Evolutionary conservation across 2,888 invertebrate species (phyloP).

Genomic region (Troides aeacus): DNA sequence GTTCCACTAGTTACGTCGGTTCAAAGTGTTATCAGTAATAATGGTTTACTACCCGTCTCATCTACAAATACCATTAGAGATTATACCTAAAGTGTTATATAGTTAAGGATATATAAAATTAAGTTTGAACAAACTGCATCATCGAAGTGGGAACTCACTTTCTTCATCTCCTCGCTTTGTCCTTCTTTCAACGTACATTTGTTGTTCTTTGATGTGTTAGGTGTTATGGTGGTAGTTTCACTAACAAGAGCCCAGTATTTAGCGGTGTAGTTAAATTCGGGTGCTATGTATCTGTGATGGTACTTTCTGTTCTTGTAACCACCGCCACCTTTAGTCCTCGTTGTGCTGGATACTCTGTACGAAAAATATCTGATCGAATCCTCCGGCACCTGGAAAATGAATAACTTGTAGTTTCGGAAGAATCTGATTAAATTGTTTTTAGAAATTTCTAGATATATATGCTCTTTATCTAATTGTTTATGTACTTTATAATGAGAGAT

Average conservation of each 20-base stretch:
- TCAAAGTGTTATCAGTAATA: too few relatives aligned
- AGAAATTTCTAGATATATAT: not conserved
- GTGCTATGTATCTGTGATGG: slow-evolving; percentile 72
- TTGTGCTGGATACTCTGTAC: slow-evolving; percentile 72
- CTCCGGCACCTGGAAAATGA: slow-evolving; percentile 55
- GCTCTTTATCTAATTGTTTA: too few relatives aligned
- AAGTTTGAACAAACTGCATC: too few relatives aligned
- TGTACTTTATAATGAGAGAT: too few relatives aligned
- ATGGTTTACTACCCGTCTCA: too few relatives aligned
- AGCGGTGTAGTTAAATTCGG: slow-evolving; percentile 72
- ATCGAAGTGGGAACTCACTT: slow-evolving; percentile 44
- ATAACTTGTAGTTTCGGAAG: not conserved
- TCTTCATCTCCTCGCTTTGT: slow-evolving; percentile 68
- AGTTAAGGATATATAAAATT: too few relatives aligned
- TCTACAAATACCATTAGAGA: too few relatives aligned
- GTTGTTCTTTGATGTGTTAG: slow-evolving; percentile 57
- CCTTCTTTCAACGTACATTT: slow-evolving; percentile 71
- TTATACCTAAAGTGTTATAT: too few relatives aligned
- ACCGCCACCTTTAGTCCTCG: slow-evolving; percentile 69
- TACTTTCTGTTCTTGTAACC: slow-evolving; percentile 68
- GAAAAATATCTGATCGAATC: slow-evolving; percentile 69
- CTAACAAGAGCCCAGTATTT: slow-evolving; percentile 74
- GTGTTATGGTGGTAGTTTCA: slow-evolving; percentile 60
- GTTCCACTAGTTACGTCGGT: too few relatives aligned
- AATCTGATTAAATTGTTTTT: not conserved